Evolutionary conservation across 2,797 vertebrate species (phyloP).

Genomic region (Onychomys leucogaster): DNA sequence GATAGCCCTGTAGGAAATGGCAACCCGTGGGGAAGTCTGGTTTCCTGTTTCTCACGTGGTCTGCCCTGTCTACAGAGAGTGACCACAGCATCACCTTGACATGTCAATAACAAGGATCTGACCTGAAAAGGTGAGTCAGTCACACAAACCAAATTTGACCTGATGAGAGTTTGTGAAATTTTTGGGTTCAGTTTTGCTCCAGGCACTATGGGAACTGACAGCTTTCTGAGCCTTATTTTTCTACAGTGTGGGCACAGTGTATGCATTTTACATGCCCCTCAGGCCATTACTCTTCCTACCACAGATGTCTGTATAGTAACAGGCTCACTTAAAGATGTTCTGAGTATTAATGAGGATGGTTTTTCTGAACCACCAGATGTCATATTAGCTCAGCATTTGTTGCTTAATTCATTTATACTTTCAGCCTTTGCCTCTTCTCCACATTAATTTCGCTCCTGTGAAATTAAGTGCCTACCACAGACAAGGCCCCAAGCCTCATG

Average conservation of each 20-base stretch:
- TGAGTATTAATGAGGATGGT: background rate
- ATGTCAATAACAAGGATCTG: background rate
- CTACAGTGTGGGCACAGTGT: background rate
- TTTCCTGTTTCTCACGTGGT: background rate
- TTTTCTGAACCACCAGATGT: conserved; percentile 54
- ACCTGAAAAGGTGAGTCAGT: background rate
- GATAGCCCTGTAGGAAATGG: background rate
- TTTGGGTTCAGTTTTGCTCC: background rate
- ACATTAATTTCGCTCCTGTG: background rate
- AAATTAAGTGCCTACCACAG: background rate
- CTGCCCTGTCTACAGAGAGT: background rate
- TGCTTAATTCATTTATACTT: background rate
- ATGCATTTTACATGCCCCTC: background rate
- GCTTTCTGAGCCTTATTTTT: conserved; percentile 45
- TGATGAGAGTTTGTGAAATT: conserved; percentile 34
- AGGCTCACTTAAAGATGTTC: background rate
- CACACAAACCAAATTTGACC: conserved; percentile 37
- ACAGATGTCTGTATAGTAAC: background rate
- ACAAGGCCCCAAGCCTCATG: background rate
- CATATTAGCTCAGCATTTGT: conserved; percentile 35
- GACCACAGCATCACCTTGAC: background rate
- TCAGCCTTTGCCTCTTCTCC: background rate
- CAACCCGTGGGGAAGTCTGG: background rate
- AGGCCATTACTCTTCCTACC: conserved; percentile 3
- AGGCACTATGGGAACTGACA: conserved; percentile 45